Percentiles rank a stretch among this genome's conserved stretches.
phyloP scores from a whole-genome alignment of 2,113 vertebrate genomes.

The Gadus macrocephalus region DNA sequence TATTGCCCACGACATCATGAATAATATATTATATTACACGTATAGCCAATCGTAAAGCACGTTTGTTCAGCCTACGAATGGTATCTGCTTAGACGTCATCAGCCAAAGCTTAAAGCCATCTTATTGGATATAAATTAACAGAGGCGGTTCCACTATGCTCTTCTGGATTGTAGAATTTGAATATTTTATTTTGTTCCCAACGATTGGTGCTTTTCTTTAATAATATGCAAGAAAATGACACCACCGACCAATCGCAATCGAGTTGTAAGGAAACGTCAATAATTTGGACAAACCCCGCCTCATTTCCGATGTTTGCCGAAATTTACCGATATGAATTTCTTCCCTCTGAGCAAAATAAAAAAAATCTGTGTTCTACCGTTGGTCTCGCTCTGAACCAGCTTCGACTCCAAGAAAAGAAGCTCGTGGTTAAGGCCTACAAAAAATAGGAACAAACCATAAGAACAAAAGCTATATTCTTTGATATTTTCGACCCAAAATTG shows the following conservation, averaged over 20 bases:
- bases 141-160: conserved; percentile 2
- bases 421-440: conserved; percentile 70
- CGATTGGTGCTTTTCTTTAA: conserved; percentile 49
- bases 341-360: conserved; percentile 78
- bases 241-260: conserved; percentile 48
- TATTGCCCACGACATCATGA: conserved; percentile 36
- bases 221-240: conserved; percentile 48
- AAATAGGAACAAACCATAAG: conserved; percentile 32
- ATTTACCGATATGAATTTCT: conserved; percentile 68
- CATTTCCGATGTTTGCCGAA: conserved; percentile 72
- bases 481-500: too few relatives aligned
- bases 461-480: neutral
- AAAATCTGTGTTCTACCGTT: conserved; percentile 69
- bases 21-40: conserved; percentile 55
- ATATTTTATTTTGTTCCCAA: conserved; percentile 29
- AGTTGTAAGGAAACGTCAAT: conserved; percentile 32
- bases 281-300: conserved; percentile 61
- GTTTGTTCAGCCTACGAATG: conserved; percentile 50
- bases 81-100: conserved; percentile 38
- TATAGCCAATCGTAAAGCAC: conserved; percentile 53
- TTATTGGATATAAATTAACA: conserved; percentile 51
- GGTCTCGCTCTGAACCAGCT: conserved; percentile 76
- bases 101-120: conserved; percentile 3
- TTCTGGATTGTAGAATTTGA: conserved; percentile 24
- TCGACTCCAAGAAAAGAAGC: conserved; percentile 76